Evolutionary conservation across 2,888 invertebrate genomes (phyloP), one percentile per base, ranked within the genome.

Genomic region (Deilephila porcellus): DNA sequence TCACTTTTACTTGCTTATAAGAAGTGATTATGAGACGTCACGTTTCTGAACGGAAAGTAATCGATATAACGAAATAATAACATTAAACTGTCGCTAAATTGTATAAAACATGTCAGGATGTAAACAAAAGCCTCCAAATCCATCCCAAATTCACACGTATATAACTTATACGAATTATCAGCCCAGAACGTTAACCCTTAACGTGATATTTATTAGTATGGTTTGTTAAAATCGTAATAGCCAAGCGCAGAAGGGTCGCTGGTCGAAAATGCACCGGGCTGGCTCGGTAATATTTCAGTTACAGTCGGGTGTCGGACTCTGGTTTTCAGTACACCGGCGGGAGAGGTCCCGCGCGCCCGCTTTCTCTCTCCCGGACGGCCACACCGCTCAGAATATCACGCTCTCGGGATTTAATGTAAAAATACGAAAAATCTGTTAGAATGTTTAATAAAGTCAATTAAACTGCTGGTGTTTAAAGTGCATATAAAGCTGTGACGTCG

Each of bases 321-420:
- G 75, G 77, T 81, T 83, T 84, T 81, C 89, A 91, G 91, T 92
- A 75, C 77, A 76, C 77, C 82, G 84, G 80, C 85, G 87, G 85
- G 85, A 85, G 83, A 81, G 83, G 83, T 78, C 75, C 82, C 83
- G 83, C 80, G 80, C 82, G 88, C 85, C 77, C 90, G 91, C 81
- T 72, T 79, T 76, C 56, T 63, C 4, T 29, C 6, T 52, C 67
- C 52, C 45, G 32, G 63, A 34, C 14, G 7, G 5, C 4, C 52
- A 11, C 3, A 17, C 25, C 45, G 32, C 20, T 25, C 20, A 45
- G 45, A 52, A 14, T 29, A 45, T 2, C 17, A 52, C 25, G 45
- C 45, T 52, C 52, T 25, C 67, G 67, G 25, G 45, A 45, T 45
- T 14, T 64, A 20, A 11, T 45, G 14, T 11, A 64, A 52, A 25